Evolutionary conservation across 1,140 invertebrate genomes (phyloP).

Genomic region (Drosophila orosa): DNA sequence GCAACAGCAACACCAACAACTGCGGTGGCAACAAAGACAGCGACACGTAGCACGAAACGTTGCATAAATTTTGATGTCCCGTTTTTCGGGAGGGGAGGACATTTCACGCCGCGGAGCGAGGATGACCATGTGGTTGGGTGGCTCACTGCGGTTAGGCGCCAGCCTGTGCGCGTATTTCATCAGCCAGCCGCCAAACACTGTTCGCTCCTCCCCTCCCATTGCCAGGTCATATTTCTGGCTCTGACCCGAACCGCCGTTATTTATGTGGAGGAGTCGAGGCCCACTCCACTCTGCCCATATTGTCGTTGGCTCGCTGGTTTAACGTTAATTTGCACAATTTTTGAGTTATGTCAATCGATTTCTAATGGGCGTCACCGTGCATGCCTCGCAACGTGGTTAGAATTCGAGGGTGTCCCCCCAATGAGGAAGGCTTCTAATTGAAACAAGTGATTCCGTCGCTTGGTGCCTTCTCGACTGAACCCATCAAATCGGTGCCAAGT

Average conservation of each 20-base stretch:
- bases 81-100: neutral
- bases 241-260: constrained; percentile 16
- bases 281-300: constrained; percentile 13
- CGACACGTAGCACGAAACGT: constrained; percentile 50
- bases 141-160: constrained; percentile 60
- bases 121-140: constrained; percentile 14
- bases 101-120: constrained; percentile 6
- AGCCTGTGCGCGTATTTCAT: constrained; percentile 63
- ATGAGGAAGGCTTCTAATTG: constrained; percentile 10
- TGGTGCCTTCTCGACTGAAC: neutral
- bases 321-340: constrained; percentile 24
- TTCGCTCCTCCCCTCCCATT: neutral
- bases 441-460: constrained; percentile 1
- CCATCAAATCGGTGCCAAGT: constrained; percentile 11
- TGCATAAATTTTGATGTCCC: constrained; percentile 61
- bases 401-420: constrained; percentile 4
- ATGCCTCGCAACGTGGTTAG: neutral
- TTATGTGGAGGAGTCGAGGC: constrained; percentile 7
- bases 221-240: constrained; percentile 12
- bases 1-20: constrained; percentile 22
- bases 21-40: constrained; percentile 40
- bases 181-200: constrained; percentile 52
- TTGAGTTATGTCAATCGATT: constrained; percentile 24
- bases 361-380: constrained; percentile 13
- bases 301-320: constrained; percentile 21